Base-by-base conservation (phyloP, 2,888 invertebrate genomes). In the Microplitis deprimator region DNA sequence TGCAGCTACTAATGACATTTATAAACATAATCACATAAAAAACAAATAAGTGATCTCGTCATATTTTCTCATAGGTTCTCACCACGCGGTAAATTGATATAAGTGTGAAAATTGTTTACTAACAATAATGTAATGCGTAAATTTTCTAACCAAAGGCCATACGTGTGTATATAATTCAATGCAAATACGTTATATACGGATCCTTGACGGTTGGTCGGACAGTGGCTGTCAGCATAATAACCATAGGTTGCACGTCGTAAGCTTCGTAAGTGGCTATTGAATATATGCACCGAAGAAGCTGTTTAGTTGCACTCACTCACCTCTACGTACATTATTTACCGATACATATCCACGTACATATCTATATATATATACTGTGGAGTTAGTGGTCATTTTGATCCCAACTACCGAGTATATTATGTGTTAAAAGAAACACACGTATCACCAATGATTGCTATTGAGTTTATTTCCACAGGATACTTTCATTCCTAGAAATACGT, bases 181-280 rank as follows among this genome's bases (percentile, higher is more conserved):
- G 74, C 59, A 68, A 74, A 74, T 74, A 39, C 68, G 41, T 67
- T 73, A 68, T 68, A 61, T 8, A 50, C 8, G 40, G 68, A 59
- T 74, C 74, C 74, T 74, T 74, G 74, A 74, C 68, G 74, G 16
- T 68, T 38, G 29, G 59, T 60, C 74, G 61, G 20, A 39, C 50
- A 50, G 50, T 50, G 50, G 60, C 74, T 74, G 74, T 68, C 74
- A 74, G 60, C 68, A 74, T 74, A 74, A 61, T 67, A 61, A 59
- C 74, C 74, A 74, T 74, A 74, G 60, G 50, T 60, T 40, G 68
- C 74, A 74, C 74, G 74, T 74, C 60, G 61, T 68, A 61, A 20
- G 40, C 74, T 29, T 40, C 20, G 62, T 68, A 74, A 74, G 74
- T 74, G 74, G 68, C 60, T 20, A 68, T 74, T 74, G 67, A 74